Conservation (phyloP, 2,113 vertebrate species). For the Centrocercus urophasianus region DNA sequence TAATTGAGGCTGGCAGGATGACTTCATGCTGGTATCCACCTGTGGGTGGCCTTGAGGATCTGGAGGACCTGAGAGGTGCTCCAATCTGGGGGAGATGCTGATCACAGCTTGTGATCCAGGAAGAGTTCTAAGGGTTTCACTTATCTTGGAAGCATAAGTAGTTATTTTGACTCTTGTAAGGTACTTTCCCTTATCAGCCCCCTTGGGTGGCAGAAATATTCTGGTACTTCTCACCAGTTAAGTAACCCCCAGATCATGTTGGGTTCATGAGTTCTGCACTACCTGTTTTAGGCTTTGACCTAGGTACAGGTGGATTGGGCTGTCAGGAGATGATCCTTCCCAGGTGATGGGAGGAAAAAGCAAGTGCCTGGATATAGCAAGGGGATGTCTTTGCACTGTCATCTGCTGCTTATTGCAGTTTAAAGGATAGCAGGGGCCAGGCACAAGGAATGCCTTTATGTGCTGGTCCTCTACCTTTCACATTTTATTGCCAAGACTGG, state of each 20-base stretch:
- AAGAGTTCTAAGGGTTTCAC: too few species aligned
- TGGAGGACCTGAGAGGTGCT: too few species aligned
- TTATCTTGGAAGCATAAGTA: neutral
- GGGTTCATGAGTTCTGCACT: neutral
- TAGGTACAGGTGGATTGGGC: neutral
- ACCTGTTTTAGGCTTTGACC: neutral
- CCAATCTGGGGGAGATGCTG: neutral
- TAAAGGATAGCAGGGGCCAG: neutral
- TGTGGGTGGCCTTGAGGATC: neutral
- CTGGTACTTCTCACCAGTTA: neutral
- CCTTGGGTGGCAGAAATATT: neutral
- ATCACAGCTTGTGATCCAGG: neutral
- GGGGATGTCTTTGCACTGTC: neutral
- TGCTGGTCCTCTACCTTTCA: neutral
- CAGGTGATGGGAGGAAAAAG: neutral
- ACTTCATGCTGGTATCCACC: neutral
- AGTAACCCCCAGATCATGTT: neutral
- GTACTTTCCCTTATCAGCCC: neutral
- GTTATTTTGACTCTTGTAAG: neutral
- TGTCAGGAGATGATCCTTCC: neutral
- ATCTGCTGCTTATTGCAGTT: neutral
- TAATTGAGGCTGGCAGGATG: neutral
- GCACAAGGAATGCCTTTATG: neutral
- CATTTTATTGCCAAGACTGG: neutral
- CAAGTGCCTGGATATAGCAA: neutral